A percentile compares a stretch with the other conserved stretches of the same genome.
These are phyloP conservation scores for Tragelaphus buxtoni DNA, from an alignment of 2,113 vertebrate species.

Conservation along the genomic window DNA sequence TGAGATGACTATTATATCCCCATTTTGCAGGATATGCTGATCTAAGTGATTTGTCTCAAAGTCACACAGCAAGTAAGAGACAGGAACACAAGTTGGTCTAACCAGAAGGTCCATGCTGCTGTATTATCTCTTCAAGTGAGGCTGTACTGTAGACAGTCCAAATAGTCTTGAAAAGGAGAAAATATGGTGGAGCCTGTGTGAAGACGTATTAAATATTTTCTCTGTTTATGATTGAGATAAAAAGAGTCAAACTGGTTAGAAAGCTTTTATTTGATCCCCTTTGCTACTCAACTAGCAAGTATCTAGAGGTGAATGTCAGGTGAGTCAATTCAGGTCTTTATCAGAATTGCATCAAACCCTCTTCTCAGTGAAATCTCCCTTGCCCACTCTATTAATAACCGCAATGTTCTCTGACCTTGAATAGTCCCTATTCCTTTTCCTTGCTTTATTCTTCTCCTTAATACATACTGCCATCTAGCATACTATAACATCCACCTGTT, in stretches of 20 bases:
- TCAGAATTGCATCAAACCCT: not conserved
- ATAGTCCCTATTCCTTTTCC: not conserved
- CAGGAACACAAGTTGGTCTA: not conserved
- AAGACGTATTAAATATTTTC: not conserved
- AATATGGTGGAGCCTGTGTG: not conserved
- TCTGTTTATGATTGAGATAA: not conserved
- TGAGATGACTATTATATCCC: not conserved
- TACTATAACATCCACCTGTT: not conserved
- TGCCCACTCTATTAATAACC: not conserved
- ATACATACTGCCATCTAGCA: not conserved
- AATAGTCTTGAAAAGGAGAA: not conserved
- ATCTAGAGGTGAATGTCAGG: not conserved
- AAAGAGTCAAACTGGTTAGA: not conserved
- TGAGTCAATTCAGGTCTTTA: not conserved
- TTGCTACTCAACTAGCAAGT: not conserved
- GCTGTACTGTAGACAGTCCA: not conserved
- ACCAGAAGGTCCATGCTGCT: not conserved
- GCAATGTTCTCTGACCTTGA: not conserved
- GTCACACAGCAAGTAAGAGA: not conserved
- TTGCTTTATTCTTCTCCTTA: not conserved
- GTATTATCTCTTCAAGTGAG: not conserved
- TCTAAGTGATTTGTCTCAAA: not conserved
- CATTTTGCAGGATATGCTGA: not conserved
- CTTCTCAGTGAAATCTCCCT: not conserved
- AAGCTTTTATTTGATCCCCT: not conserved